A percentile compares a stretch with the other conserved stretches of the same genome.
Conservation (phyloP, 37 sponge, comb jelly and placozoan genomes). For the Haliclona indistincta region DNA sequence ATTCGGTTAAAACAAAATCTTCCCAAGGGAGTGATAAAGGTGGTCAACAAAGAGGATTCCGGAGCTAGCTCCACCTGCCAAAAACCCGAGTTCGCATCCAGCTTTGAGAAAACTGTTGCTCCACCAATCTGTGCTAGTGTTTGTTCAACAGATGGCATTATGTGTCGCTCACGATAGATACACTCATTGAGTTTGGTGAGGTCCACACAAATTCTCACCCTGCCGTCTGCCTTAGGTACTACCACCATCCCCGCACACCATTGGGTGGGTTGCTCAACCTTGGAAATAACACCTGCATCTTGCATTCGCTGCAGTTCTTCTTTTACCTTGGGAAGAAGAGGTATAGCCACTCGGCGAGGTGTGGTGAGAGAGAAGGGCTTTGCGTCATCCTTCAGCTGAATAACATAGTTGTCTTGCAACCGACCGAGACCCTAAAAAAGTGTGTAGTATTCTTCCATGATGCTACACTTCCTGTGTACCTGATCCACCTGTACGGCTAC, state of each 20-base stretch:
- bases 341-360: conserved; percentile 34
- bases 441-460: not conserved
- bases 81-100: conserved; percentile 18
- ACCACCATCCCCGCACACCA: conserved; percentile 32
- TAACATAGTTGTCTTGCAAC: conserved; percentile 16
- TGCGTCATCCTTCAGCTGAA: conserved; percentile 19
- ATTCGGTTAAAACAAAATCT: conserved; percentile 16
- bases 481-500: not conserved
- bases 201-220: too few species aligned
- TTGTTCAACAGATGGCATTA: conserved; percentile 21
- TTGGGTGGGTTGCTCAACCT: conserved; percentile 16
- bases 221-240: too few species aligned
- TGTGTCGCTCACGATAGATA: not conserved
- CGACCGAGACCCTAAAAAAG: conserved; percentile 36
- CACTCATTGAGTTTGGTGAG: conserved; percentile 19
- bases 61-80: conserved; percentile 6
- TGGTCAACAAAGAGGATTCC: conserved; percentile 17
- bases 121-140: not conserved
- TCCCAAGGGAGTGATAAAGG: conserved; percentile 27
- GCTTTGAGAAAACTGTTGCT: too few species aligned
- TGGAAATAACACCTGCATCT: conserved; percentile 13
- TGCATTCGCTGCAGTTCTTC: conserved; percentile 57
- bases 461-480: not conserved
- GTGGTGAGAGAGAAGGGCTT: conserved; percentile 25
- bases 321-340: conserved; percentile 39